Base-by-base conservation (phyloP, 30 jellyfish, hydroid and myxozoan species). In the Hydractinia symbiolongicarpus region DNA sequence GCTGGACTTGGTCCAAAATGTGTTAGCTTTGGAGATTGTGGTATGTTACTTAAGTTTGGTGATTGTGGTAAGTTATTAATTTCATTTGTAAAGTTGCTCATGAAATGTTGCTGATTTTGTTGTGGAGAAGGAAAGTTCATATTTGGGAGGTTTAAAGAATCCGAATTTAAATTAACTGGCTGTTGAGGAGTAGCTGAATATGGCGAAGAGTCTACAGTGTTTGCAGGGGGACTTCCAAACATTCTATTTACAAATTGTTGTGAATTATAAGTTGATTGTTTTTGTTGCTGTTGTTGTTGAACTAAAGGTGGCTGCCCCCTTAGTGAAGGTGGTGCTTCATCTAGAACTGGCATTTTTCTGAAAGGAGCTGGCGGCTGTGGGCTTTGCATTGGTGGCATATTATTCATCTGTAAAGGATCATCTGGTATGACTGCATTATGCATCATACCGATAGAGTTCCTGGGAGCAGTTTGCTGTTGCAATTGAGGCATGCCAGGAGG, bases 1-100 rank as follows among this genome's bases (percentile, higher is more conserved):
- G 77, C 64, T 10, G 96, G 90, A 73, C 91, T 72, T 49, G 97
- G 97, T 20, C 97, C 97, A 86, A 86, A 90, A 76, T 90, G 97
- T 8, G 94, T 90, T 77, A 90, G 64, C 72, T 90, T 90, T 5
- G 97, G 97, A n/a, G 94, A 81, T 55, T 79, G 92, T 6, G 95
- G 95, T 64, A 64, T 64, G 19, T 44, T 64, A 64, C 40, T 64
- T 64, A 64, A 64, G 9, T 64, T 77, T 9, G 81, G 87, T 61
- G 81, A 61, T 13, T 44, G 74, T n/a, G 74, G 40, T 64, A 64
- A n/a, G 21, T 8, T 61, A 64, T 79, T 79, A 49, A 44, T 61
- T 61, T 79, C 87, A 61, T 52, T 61, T 10, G 83, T 40, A 21
- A 79, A 79, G 16, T 55, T 76, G 30, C 50, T 67, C 68, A 79